phyloP scores from a whole-genome alignment of 2,797 vertebrate species.

The Macropodus opercularis region DNA sequence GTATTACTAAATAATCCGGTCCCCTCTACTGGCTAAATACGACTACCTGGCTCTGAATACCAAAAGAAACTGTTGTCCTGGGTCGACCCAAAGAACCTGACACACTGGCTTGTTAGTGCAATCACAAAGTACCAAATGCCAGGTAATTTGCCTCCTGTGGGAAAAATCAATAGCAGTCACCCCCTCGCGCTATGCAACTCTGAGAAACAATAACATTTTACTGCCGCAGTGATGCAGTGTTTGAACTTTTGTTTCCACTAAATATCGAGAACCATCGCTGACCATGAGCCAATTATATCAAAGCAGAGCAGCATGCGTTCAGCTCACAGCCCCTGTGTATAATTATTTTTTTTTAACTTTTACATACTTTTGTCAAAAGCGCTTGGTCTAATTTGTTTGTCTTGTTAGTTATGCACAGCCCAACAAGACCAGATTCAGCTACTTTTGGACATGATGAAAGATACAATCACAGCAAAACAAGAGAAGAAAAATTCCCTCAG shows the following conservation, averaged over 20 bases:
- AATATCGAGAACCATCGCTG: neutral
- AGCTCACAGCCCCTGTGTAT: neutral
- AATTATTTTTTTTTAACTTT: no score
- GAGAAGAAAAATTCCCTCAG: neutral
- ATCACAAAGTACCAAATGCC: conserved; percentile 19
- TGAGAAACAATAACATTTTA: conserved; percentile 14
- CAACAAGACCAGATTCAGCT: neutral
- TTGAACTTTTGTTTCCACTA: conserved; percentile 13
- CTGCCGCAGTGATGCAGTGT: neutral
- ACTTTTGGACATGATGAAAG: neutral
- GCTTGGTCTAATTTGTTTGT: conserved; percentile 8
- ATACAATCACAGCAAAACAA: neutral
- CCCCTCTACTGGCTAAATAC: conserved; percentile 29
- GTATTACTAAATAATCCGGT: conserved; percentile 25
- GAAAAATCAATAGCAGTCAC: conserved; percentile 34
- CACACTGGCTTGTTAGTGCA: conserved; percentile 31
- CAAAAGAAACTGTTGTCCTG: conserved; percentile 44
- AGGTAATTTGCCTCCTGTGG: conserved; percentile 26
- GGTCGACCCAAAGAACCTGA: conserved; percentile 34
- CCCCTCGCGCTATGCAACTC: neutral
- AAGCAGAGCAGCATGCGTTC: neutral
- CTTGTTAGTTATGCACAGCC: neutral
- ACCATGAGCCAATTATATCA: conserved; percentile 37
- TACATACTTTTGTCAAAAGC: neutral
- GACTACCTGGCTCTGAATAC: conserved; percentile 40